Base-by-base conservation (phyloP, 2,113 vertebrate species). In the Tylochromis polylepis region DNA sequence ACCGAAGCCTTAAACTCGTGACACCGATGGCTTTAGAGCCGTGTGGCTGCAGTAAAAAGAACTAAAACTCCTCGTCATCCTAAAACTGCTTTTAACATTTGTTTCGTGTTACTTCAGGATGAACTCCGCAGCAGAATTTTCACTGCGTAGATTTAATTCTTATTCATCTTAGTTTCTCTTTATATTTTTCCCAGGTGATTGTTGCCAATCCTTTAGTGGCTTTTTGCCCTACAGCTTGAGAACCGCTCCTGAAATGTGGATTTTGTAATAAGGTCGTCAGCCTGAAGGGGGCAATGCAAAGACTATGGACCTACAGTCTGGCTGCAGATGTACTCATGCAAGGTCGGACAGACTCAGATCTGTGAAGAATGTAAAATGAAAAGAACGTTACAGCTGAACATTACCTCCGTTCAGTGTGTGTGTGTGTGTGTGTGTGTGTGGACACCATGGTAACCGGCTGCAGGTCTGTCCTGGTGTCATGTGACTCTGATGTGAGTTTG, bases 381-480 rank as follows among this genome's bases (percentile, higher is more conserved):
- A 22, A 51, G 14, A 43, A 56, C 3, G 60, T 51, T 27, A 53
- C 55, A 60, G 43, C 80, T 82, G 79, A 59, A 59, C 46, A 18
- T 67, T 9, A 70, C 55, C 59, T 77, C 60, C 60, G 80, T n/a
- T 41, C 46, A 12, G 58, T 59, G 77, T 65, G 70, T 70, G 72
- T 57, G 80, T 46, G 41, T 43, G 49, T 49, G 65, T 51, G 49
- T 51, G 49, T 49, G 62, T 53, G n/a, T 12, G 53, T 58, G 77
- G 56, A 8, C 5, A 34, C 78, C 85, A 85, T 79, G 79, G 70
- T 83, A 51, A 85, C 72, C 3, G 38, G 55, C 72, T 22, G 57
- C 85, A 81, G 80, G 79, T 87, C 79, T 67, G 80, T 70, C 58
- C 85, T 55, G 15, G 57, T 83, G 85, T 91, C 90, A 87, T 81